Evolutionary conservation across 2,888 invertebrate genomes (phyloP).

Genomic region (Norana najaformis): DNA sequence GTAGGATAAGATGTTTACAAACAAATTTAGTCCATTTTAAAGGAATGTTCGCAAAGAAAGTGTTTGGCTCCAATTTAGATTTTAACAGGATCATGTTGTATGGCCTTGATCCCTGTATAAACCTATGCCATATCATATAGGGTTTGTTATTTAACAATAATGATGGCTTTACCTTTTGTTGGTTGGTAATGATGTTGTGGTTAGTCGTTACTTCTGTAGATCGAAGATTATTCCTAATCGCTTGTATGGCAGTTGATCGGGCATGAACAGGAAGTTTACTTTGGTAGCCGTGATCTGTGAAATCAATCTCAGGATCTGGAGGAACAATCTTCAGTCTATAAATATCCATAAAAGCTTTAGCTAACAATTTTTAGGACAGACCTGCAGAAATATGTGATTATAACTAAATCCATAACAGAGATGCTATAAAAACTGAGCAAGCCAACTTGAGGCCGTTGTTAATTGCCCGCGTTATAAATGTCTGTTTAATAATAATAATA

Average conservation of each 20-base stretch:
- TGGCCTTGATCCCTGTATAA: too few species aligned
- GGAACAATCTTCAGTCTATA: background rate
- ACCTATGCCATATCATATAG: too few species aligned
- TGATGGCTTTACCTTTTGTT: conserved; percentile 55
- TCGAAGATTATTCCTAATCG: conserved; percentile 61
- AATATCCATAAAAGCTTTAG: conserved; percentile 39
- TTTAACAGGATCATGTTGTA: too few species aligned
- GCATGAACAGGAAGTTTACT: conserved; percentile 59
- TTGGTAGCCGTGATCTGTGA: conserved; percentile 60
- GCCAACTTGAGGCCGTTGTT: too few species aligned
- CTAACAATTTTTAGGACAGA: background rate
- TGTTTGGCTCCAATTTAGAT: too few species aligned
- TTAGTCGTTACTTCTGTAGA: conserved; percentile 60
- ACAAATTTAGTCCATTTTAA: too few species aligned
- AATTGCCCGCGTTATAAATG: too few species aligned
- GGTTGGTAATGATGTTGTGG: conserved; percentile 52
- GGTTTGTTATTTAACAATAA: background rate
- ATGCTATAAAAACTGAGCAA: too few species aligned
- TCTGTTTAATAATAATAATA: too few species aligned
- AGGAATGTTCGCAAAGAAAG: too few species aligned
- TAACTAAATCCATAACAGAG: too few species aligned
- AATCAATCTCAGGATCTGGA: conserved; percentile 46
- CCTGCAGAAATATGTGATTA: conserved; percentile 37
- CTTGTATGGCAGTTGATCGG: conserved; percentile 59
- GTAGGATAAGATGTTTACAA: too few species aligned